Base-by-base conservation (phyloP, 2,113 vertebrate species). In the Rhinoptilus africanus region DNA sequence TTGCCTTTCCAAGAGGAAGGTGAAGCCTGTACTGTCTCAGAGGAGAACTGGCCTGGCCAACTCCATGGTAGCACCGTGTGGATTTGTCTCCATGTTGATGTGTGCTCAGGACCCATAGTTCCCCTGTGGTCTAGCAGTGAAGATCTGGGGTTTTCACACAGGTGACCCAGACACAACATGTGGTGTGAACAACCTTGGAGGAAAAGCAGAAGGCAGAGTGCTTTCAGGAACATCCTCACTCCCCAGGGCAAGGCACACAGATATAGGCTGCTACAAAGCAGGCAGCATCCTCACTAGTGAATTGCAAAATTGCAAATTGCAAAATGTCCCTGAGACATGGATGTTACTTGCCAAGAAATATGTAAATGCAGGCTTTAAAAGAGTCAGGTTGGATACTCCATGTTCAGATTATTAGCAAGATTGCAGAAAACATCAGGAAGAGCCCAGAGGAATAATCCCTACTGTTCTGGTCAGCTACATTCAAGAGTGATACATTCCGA, bases 11-110 rank as follows among this genome's bases (percentile, higher is more conserved):
- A 75, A 71, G 32, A 56, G 19, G n/a, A 85, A 59, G 19, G 28
- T 74, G 34, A 85, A 47, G 15, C 4, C 22, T 50, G 10, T 19
- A 41, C 47, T 30, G 12, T 10, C 50, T 60, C 45, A 71, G 34
- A 28, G 19, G 8, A 57, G 8, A 67, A 4, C 13, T 56, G 16
- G 22, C 35, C 56, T 45, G 16, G 8, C 16, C 51, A 71, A 14
- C 8, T 30, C 14, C 2, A 1, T 30, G 27, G 15, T 22, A 41
- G 4, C 26, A 63, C 3, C 2, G 0, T 27, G 6, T 39, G 23
- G 14, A 20, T 77, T 54, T 89, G 24, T n/a, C 27, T 82, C 57
- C 32, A 32, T 10, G 24, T 23, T n/a, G 30, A 10, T 0, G 1
- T 2, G 20, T 7, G 5, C 17, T 51, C 20, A 67, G 7, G 41